phyloP scores from a whole-genome alignment of 2,888 invertebrate genomes.

The Amiota mariae region DNA sequence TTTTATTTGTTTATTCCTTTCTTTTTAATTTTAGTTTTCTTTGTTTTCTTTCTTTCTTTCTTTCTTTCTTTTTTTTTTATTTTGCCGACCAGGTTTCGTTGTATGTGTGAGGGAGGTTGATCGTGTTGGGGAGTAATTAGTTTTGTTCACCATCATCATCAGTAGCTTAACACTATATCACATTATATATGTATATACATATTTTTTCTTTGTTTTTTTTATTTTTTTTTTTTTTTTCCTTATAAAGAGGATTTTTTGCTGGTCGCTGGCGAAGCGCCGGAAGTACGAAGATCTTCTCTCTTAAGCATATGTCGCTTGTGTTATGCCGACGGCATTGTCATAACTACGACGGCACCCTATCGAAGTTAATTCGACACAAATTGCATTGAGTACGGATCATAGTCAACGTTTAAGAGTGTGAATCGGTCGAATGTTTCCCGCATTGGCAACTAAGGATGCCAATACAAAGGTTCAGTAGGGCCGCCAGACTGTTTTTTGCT shows the following conservation, averaged over 20 bases:
- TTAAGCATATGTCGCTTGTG: slow-evolving; percentile 22
- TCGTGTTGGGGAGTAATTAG: too few relatives aligned
- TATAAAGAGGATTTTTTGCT: too few relatives aligned
- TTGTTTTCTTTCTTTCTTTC: too few relatives aligned
- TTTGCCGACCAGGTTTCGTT: too few relatives aligned
- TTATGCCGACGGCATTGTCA: slow-evolving; percentile 45
- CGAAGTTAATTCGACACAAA: too few relatives aligned
- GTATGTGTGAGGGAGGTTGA: too few relatives aligned
- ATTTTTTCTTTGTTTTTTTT: slow-evolving; percentile 27
- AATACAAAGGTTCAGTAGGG: slow-evolving; percentile 76
- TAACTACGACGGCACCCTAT: background rate
- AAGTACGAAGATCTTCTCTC: slow-evolving; percentile 5
- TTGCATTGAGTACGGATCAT: too few relatives aligned
- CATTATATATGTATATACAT: slow-evolving; percentile 52
- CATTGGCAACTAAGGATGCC: slow-evolving; percentile 21
- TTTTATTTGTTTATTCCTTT: slow-evolving; percentile 36
- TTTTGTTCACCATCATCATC: too few relatives aligned
- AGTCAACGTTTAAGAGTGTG: too few relatives aligned
- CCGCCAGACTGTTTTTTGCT: slow-evolving; percentile 83
- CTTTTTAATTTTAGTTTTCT: too few relatives aligned
- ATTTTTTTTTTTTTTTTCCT: slow-evolving; percentile 32
- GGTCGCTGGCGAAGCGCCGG: background rate
- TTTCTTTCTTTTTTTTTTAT: too few relatives aligned
- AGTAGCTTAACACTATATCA: slow-evolving; percentile 69
- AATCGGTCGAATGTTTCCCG: background rate